Percentiles rank a stretch among this genome's conserved stretches.
These are phyloP conservation scores for Andrena trimmerana DNA, from an alignment of 2,888 invertebrate species.

Conservation along the genomic window DNA sequence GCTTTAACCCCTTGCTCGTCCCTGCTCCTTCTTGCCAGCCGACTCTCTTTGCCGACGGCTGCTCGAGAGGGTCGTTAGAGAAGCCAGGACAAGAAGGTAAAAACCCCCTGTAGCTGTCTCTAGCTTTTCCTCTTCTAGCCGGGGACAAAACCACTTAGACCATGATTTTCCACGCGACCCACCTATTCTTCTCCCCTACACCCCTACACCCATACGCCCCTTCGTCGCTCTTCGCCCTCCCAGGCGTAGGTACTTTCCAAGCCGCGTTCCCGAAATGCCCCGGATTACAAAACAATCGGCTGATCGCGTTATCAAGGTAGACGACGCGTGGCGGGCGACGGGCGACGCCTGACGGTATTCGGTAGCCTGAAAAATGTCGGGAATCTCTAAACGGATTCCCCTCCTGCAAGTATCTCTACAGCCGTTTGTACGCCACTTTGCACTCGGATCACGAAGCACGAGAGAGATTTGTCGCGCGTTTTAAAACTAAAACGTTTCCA, in stretches of 20 bases:
- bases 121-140: constrained; percentile 4
- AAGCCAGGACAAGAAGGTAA: constrained; percentile 45
- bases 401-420: constrained; percentile 23
- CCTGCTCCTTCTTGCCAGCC: not conserved
- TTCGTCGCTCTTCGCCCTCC: not conserved
- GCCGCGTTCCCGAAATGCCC: not conserved
- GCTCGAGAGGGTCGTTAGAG: constrained; percentile 66
- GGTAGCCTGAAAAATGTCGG: constrained; percentile 16
- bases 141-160: constrained; percentile 44
- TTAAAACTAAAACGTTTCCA: constrained; percentile 41
- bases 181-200: not conserved
- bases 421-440: constrained; percentile 21
- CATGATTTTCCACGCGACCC: constrained; percentile 29
- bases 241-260: not conserved
- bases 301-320: no score
- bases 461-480: constrained; percentile 56
- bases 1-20: constrained; percentile 2
- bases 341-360: not conserved
- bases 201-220: not conserved
- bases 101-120: constrained; percentile 28
- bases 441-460: constrained; percentile 60
- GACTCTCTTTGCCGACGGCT: constrained; percentile 8
- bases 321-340: not conserved
- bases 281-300: no score
- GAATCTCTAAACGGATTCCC: constrained; percentile 51